Conservation (phyloP, 2,113 vertebrate genomes). For the Nestor notabilis region DNA sequence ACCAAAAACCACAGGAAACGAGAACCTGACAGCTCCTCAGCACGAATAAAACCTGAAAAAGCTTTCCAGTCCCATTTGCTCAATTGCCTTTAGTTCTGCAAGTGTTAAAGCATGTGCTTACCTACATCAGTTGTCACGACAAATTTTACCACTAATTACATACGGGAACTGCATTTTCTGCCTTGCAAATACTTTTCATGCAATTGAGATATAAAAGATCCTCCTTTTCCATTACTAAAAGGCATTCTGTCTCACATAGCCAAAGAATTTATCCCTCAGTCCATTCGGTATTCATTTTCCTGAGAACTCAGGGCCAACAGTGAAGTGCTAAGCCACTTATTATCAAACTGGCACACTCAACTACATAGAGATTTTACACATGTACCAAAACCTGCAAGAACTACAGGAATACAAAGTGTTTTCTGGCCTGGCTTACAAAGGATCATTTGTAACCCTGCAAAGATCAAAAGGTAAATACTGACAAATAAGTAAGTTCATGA, state of each 20-base stretch:
- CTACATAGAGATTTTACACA: neutral
- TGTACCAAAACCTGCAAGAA: neutral
- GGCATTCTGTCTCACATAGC: neutral
- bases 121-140: neutral
- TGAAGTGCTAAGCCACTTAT: neutral
- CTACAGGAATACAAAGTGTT: neutral
- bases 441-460: neutral
- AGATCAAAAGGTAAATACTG: neutral
- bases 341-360: neutral
- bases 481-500: neutral
- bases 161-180: neutral
- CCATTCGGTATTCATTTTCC: neutral
- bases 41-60: neutral
- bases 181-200: neutral
- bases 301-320: neutral
- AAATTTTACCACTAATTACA: neutral
- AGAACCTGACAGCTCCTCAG: neutral
- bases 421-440: neutral
- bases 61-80: neutral
- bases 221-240: neutral
- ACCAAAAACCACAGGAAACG: neutral
- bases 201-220: neutral
- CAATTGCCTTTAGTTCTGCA: neutral
- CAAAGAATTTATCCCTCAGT: neutral
- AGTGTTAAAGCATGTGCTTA: neutral